phyloP scores from a whole-genome alignment of 2,113 vertebrate species.

The Rhinopomastus cyanomelas region DNA sequence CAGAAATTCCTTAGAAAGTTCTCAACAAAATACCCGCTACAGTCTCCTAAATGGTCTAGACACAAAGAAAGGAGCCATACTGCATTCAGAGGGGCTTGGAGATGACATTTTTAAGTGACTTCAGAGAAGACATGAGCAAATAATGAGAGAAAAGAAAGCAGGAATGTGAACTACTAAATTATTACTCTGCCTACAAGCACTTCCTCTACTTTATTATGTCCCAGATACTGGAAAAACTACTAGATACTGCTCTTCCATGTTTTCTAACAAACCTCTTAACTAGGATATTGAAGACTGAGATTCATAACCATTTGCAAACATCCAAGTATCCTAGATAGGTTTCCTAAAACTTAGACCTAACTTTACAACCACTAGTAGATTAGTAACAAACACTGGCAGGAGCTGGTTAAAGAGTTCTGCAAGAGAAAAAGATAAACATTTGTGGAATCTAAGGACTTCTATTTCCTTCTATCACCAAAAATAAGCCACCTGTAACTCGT shows the following conservation, averaged over 20 bases:
- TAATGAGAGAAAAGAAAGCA: neutral
- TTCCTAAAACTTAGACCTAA: neutral
- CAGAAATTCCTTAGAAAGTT: neutral
- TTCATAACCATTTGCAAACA: neutral
- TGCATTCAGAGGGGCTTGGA: neutral
- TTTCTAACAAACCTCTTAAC: neutral
- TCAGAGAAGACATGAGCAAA: neutral
- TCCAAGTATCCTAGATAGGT: neutral
- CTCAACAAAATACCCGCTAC: neutral
- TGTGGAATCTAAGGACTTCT: neutral
- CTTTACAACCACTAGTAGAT: neutral
- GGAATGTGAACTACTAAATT: neutral
- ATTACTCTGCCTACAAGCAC: neutral
- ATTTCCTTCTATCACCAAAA: neutral
- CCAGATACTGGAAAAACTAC: neutral
- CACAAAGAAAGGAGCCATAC: neutral
- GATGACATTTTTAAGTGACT: neutral
- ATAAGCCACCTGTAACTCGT: neutral
- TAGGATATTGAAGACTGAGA: neutral
- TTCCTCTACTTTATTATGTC: neutral
- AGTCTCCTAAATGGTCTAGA: neutral
- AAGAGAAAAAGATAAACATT: neutral
- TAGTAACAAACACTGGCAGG: neutral
- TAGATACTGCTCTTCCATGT: neutral
- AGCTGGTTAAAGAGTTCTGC: neutral